Base-by-base conservation (phyloP, 2,888 invertebrate genomes). In the Clitarchus hookeri region DNA sequence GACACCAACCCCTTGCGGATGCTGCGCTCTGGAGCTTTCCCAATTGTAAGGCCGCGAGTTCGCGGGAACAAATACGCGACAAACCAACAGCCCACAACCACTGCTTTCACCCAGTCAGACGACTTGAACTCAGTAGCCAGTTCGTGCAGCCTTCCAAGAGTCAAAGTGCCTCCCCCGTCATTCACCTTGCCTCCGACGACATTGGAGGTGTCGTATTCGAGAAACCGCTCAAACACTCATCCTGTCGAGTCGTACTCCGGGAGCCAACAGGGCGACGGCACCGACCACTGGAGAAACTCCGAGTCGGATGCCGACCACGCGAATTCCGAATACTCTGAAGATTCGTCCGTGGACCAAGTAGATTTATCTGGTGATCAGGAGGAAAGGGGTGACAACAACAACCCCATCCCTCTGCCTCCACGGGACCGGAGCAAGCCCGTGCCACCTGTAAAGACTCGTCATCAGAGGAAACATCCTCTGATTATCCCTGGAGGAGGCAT, bases 381-480 rank as follows among this genome's bases (percentile, higher is more conserved):
- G 16, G 85, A 85, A 44, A 83, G 65, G 16, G 9, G 36, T 0
- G 85, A 85, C 27, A 82, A 90, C 13, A 83, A 90, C 16, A 96
- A 96, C 91, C 95, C 95, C 0, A 94, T 97, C 88, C 97, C 97
- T 0, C 91, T 97, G 88, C 97, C 97, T 0, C 96, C 97, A 0
- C 93, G 96, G 88, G 96, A 96, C 90, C 92, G 95, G 36, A 94
- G 94, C 44, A 94, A 94, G 90, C 92, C 93, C 0, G 91, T 95
- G n/a, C 92, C 94, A 87, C 93, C 94, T 16, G 93, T 92, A 54
- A 94, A 96, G 90, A 94, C 95, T 0, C 92, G 96, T 23, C 96
- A 96, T 90, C 95, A 96, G 86, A 93, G 97, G 78, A 97, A 96
- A 90, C 95, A 97, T 92, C 97, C 97, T 0, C 92, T 97, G 77